Evolutionary conservation across 2,888 invertebrate species (phyloP), one percentile per base, ranked within the genome.

Genomic region (Parapristionchus giblindavisi): DNA sequence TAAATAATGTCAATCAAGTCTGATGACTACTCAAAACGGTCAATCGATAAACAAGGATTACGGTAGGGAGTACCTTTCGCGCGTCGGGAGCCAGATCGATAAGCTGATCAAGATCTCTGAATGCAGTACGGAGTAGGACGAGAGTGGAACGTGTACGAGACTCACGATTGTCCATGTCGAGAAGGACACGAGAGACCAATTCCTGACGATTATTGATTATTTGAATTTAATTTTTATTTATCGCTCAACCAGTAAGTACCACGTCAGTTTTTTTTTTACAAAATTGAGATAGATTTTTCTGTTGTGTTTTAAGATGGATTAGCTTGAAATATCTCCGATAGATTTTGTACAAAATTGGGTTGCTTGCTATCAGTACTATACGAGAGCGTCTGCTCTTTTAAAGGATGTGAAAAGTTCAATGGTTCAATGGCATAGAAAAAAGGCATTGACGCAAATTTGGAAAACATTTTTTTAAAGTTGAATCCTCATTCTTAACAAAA

Each of bases 41-140:
- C n/a, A n/a, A n/a, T n/a, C n/a, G n/a, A n/a, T n/a, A n/a, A n/a
- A n/a, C n/a, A n/a, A n/a, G n/a, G n/a, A n/a, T n/a, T n/a, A n/a
- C n/a, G n/a, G n/a, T n/a, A n/a, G n/a, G n/a, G n/a, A 11, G 48
- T 48, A 71, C 71, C 73, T 73, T 73, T 27, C 73, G 43, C 17
- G 61, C 48, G 11, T 73, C 73, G 3, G 73, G 48, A 1, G 60
- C 29, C 27, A 73, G 51, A 61, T 73, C 73, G 17, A 73, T 29
- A 0, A 73, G 36, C 34, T 73, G 73, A 40, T 73, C 73, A 29
- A 73, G 29, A 34, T 73, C 73, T 17, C 61, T 32, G 51, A 73
- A 60, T 3, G 73, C 73, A 14, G 73, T 73, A 48, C 73, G 40
- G n/a, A 73, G 73, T 1, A 51, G 48, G 0, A 73, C 61, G 27